A percentile compares a stretch with the other conserved stretches of the same genome.
Evolutionary conservation across 2,888 invertebrate genomes (phyloP).

Genomic region (Sarcophaga caerulescens): DNA sequence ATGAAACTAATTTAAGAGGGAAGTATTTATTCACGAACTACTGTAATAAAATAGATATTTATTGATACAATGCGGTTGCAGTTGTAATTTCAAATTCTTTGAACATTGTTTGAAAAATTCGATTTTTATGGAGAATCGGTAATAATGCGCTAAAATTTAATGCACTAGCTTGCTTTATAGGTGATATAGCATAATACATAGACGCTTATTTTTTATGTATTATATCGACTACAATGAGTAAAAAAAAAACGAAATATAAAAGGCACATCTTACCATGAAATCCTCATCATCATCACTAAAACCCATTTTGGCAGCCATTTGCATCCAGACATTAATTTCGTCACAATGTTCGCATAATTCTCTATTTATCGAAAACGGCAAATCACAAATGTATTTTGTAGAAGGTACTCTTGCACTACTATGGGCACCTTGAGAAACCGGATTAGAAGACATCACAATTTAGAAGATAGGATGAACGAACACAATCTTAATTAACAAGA

Average conservation of each 20-base stretch:
- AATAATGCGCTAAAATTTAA: too few relatives aligned
- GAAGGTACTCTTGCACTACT: not conserved
- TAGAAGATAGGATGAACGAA: not conserved
- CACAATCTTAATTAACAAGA: constrained; percentile 16
- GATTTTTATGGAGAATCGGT: too few relatives aligned
- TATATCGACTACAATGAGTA: not conserved
- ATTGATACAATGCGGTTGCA: too few relatives aligned
- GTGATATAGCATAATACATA: too few relatives aligned
- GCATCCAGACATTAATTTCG: constrained; percentile 89
- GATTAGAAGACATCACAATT: constrained; percentile 48
- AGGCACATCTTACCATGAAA: constrained; percentile 72
- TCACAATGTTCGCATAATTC: constrained; percentile 90
- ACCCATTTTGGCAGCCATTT: constrained; percentile 87
- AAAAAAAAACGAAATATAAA: not conserved
- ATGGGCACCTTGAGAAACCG: constrained; percentile 24
- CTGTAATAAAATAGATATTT: too few relatives aligned
- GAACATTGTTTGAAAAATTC: too few relatives aligned
- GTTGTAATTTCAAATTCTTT: too few relatives aligned
- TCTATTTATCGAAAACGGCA: constrained; percentile 86
- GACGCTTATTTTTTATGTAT: not conserved
- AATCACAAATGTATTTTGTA: constrained; percentile 85
- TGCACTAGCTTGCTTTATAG: too few relatives aligned
- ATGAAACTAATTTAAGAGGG: too few relatives aligned
- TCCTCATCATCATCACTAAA: constrained; percentile 83
- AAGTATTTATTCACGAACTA: too few relatives aligned